Conservation (phyloP, 2,888 invertebrate species). For the Chalcosyrphus nemorum region DNA sequence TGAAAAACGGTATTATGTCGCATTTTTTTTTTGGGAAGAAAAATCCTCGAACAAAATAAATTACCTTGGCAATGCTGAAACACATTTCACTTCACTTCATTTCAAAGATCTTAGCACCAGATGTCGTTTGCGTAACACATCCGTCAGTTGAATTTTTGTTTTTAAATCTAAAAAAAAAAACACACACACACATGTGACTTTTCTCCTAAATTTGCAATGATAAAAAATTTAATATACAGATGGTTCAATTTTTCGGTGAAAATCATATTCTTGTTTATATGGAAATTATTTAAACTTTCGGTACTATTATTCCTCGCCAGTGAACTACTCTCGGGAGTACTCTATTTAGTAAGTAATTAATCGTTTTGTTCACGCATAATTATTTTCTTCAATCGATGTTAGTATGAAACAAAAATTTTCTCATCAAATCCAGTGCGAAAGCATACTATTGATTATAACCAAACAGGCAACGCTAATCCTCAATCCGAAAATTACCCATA, state of each 20-base stretch:
- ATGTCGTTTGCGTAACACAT: background rate
- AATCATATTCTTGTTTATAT: background rate
- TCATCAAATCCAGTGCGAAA: background rate
- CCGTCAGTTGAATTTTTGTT: background rate
- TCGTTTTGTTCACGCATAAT: background rate
- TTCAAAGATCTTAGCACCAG: no score
- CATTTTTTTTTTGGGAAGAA: no score
- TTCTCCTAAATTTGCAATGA: conserved; percentile 13
- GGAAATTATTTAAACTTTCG: conserved; percentile 27
- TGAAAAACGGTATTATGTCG: no score
- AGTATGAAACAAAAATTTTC: background rate
- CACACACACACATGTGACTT: background rate
- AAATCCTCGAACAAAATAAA: background rate
- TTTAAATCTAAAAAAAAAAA: background rate
- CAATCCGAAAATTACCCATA: background rate
- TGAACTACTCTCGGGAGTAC: conserved; percentile 7
- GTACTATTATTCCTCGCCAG: conserved; percentile 8
- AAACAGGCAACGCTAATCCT: background rate
- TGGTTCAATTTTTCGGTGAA: background rate
- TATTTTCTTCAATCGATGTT: background rate
- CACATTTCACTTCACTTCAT: background rate
- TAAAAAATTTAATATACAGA: background rate
- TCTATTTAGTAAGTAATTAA: conserved; percentile 17
- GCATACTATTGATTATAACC: background rate
- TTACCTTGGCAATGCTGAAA: background rate